A percentile compares a stretch with the other conserved stretches of the same genome.
These are phyloP conservation scores for Sciaenops ocellatus DNA, from an alignment of 2,797 vertebrate species.

Conservation along the genomic window DNA sequence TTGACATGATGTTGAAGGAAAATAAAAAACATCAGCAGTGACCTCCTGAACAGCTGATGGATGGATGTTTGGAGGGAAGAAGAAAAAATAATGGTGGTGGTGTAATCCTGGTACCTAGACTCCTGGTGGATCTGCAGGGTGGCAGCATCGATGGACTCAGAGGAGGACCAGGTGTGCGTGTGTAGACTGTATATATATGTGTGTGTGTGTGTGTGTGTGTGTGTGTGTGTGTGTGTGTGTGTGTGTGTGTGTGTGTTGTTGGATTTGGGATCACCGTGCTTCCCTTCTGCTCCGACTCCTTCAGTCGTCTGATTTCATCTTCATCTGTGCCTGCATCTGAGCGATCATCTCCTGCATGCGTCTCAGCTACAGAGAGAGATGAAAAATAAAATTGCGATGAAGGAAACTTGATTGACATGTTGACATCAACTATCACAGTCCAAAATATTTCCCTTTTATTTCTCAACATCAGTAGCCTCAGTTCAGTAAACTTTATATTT, in stretches of 20 bases:
- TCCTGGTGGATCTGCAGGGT: constrained; percentile 17
- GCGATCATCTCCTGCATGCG: constrained; percentile 94
- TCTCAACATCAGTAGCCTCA: background rate
- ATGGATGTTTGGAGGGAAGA: constrained; percentile 59
- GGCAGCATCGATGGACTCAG: constrained; percentile 24
- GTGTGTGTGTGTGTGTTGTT: background rate
- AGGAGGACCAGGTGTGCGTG: constrained; percentile 14
- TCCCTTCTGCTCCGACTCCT: constrained; percentile 17
- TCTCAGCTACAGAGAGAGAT: constrained; percentile 81
- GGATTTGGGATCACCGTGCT: constrained; percentile 5
- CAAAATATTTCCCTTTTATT: background rate
- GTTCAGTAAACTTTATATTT: constrained; percentile 2
- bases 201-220: constrained; percentile 8
- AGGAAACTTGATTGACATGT: too few species aligned
- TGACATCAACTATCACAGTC: too few species aligned
- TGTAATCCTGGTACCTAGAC: constrained; percentile 21
- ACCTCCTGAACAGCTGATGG: constrained; percentile 46
- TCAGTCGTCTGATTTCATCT: constrained; percentile 90
- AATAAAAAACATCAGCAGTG: background rate
- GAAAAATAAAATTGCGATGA: background rate
- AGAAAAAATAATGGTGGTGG: constrained; percentile 16
- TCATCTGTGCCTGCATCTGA: constrained; percentile 93
- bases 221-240: background rate
- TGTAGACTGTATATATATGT: too few species aligned
- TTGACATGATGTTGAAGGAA: constrained; percentile 2